Evolutionary conservation across 2,113 vertebrate genomes (phyloP).

Genomic region (Pterocles gutturalis): DNA sequence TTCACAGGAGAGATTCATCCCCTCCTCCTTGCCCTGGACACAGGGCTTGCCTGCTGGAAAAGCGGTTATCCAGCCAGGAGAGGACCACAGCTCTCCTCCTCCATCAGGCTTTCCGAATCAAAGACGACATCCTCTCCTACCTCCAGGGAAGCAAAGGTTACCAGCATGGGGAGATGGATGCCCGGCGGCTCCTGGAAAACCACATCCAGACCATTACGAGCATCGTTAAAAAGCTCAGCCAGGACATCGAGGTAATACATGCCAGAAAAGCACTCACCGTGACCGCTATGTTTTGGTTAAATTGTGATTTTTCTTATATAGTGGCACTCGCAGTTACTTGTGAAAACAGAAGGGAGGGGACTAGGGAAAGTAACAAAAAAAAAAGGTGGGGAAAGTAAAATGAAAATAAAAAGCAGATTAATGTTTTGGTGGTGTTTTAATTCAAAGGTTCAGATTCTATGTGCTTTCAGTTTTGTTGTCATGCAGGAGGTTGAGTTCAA

Average conservation of each 20-base stretch:
- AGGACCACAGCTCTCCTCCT: conserved; percentile 78
- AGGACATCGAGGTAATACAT: conserved; percentile 78
- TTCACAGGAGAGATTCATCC: conserved; percentile 32
- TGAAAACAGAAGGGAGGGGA: not conserved
- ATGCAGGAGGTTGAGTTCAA: accelerated
- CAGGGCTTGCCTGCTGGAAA: conserved; percentile 65
- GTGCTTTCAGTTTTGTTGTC: not conserved
- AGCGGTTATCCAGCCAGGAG: conserved; percentile 75
- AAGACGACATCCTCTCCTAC: conserved; percentile 77
- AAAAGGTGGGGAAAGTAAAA: not conserved
- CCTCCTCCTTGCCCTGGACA: not conserved
- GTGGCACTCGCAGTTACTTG: not conserved
- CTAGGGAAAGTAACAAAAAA: not conserved
- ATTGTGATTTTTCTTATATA: not conserved
- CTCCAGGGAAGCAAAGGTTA: conserved; percentile 71
- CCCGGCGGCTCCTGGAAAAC: conserved; percentile 81
- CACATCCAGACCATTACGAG: conserved; percentile 83
- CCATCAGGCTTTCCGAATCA: conserved; percentile 84
- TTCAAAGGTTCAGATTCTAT: not conserved
- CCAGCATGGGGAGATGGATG: conserved; percentile 68
- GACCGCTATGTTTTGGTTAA: not conserved
- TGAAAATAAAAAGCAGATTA: not conserved
- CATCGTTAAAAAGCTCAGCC: conserved; percentile 85
- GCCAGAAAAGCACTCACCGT: not conserved
- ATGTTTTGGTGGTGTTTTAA: not conserved